Evolutionary conservation across 1,140 invertebrate species (phyloP), one percentile per base, ranked within the genome.

Genomic region (Medauroidea extradentata): DNA sequence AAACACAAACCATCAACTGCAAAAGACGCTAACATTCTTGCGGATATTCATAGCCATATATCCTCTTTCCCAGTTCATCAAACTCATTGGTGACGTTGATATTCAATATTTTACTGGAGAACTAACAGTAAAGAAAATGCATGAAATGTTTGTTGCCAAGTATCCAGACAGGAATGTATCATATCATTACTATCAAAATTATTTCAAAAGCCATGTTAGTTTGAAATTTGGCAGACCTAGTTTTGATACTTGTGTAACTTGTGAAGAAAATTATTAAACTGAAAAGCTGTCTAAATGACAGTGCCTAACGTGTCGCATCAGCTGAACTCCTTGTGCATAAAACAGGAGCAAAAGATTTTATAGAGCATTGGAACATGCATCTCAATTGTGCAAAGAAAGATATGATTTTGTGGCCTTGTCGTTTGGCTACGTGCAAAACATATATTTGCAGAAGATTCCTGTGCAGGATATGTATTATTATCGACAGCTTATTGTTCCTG

Each of bases 351-450:
- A 64, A 59, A 43, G 67, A 67, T 70, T 70, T 63, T 66, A 67
- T 58, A 65, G 43, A 53, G 62, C 59, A 61, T 57, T 64, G 57
- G 64, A 63, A 52, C 59, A 53, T 48, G 60, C 58, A 57, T 53
- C 46, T 53, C 46, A 56, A 59, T 59, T 49, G 63, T 53, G 51
- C 8, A 62, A 61, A 23, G 52, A 60, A 25, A 57, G 61, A 29
- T 50, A 54, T 52, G 48, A 61, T 48, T 48, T 49, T 50, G 44
- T 63, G 18, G 62, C 61, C 18, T 57, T 71, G 23, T 48, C 53
- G 56, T 69, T 73, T 57, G 72, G 71, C 65, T 72, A 62, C 57
- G 69, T 71, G 68, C 67, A 71, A 57, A 73, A 71, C 63, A 42
- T 73, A 27, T 62, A 55, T 18, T 46, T 66, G 23, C 59, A 62